A percentile compares a stretch with the other conserved stretches of the same genome.
These are phyloP conservation scores for Pontoporia blainvillei DNA, from an alignment of 2,113 vertebrate genomes.

Conservation along the genomic window DNA sequence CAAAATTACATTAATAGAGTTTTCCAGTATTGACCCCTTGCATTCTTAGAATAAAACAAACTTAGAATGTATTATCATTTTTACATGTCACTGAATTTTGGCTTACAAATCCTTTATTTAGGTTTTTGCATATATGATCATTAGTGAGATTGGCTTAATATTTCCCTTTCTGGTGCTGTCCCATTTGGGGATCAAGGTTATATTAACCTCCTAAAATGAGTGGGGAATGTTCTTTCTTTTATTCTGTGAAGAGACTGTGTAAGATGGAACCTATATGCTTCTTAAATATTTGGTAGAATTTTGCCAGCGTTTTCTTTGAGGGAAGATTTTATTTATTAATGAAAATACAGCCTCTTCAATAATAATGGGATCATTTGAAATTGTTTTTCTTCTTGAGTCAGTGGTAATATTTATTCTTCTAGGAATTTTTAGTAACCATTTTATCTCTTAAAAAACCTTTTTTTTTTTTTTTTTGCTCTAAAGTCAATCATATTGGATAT, in stretches of 20 bases:
- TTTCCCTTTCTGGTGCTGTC: background rate
- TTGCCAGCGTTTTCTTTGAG: background rate
- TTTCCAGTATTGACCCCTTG: background rate
- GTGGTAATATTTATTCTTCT: slow-evolving; percentile 19
- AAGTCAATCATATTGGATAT: background rate
- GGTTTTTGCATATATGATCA: background rate
- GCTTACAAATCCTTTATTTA: background rate
- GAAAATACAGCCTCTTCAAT: background rate
- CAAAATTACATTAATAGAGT: background rate
- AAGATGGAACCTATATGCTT: background rate
- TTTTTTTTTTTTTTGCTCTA: background rate
- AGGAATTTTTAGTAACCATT: background rate
- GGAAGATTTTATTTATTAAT: background rate
- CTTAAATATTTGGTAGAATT: background rate
- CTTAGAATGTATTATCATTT: background rate
- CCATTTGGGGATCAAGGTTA: background rate
- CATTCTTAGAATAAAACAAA: background rate
- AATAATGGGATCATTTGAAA: background rate
- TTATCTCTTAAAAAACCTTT: background rate
- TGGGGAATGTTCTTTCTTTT: background rate
- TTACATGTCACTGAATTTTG: background rate
- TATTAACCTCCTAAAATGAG: background rate
- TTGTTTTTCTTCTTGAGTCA: background rate
- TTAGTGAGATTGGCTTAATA: background rate
- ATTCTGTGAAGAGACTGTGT: background rate